Percentiles rank a stretch among this genome's conserved stretches.
These are phyloP conservation scores for Flexamia atlantica DNA, from an alignment of 2,888 invertebrate genomes.

Conservation along the genomic window DNA sequence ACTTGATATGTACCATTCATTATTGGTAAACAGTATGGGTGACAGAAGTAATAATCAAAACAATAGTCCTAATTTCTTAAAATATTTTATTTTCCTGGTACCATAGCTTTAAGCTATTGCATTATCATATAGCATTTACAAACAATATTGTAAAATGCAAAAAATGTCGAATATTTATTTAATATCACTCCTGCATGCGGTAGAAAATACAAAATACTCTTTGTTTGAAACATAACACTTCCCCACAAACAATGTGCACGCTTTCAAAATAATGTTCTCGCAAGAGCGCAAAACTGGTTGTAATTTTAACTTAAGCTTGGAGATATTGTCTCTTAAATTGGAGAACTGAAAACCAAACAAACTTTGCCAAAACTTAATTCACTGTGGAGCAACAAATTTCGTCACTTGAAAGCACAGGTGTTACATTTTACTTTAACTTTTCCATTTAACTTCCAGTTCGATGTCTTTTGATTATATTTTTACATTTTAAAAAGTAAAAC, in stretches of 20 bases:
- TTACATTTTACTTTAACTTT: not conserved
- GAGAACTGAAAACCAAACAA: constrained; percentile 29
- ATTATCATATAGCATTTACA: no score
- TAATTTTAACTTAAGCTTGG: constrained; percentile 18
- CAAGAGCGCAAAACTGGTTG: not conserved
- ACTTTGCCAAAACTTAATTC: constrained; percentile 23
- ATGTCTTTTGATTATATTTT: not conserved
- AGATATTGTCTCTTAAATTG: constrained; percentile 29
- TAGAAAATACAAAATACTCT: no score
- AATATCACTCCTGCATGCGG: no score
- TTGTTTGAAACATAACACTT: not conserved
- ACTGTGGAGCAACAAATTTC: constrained; percentile 38
- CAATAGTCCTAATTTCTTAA: no score
- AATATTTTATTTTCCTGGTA: no score
- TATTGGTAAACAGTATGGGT: no score
- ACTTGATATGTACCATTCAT: no score
- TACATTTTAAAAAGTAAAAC: no score
- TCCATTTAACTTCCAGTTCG: not conserved
- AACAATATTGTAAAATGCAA: no score
- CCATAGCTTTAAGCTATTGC: no score
- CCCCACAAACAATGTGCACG: not conserved
- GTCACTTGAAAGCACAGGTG: constrained; percentile 40
- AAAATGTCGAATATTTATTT: no score
- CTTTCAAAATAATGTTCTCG: not conserved
- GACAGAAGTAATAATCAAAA: no score